Base-by-base conservation (phyloP, 2,888 invertebrate species). In the Temnothorax ravouxi region DNA sequence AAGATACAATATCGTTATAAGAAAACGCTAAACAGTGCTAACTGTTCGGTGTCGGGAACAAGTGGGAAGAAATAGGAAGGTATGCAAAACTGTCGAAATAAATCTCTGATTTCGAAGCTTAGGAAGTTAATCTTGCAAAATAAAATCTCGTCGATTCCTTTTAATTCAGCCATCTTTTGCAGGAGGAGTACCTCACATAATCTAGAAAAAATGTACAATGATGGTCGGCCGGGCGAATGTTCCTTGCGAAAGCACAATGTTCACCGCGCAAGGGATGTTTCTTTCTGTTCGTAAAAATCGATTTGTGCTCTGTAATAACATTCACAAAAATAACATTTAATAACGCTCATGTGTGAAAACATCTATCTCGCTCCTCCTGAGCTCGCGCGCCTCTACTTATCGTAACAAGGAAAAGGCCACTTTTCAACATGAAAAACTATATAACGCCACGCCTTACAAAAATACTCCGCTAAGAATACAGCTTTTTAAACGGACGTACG, bases 171-270 rank as follows among this genome's bases (percentile, higher is more conserved):
- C 47, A 25, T 47, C n/a, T 71, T 79, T 79, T 79, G 59, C 47
- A 71, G 15, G 9, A 69, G 15, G 34, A 59, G 8, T 59, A 50
- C 47, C 44, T 71, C 88, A 87, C 85, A 81, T 85, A 88, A 67
- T 87, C 87, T 88, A 89, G 79, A 86, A 84, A 18, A 91, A 92
- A 93, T 93, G 90, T 93, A 93, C 93, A 93, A 92, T 90, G 88
- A 91, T 86, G 81, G 81, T 86, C 87, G 88, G 86, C 84, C 87
- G 89, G 90, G 88, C 87, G 89, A 89, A 89, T 84, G 88, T 91
- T 89, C 79, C 29, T 29, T 29, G 29, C 89, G 88, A 90, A 89
- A 90, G 52, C 18, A 66, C 29, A 66, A 66, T 44, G 84, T 91
- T 88, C 83, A 67, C 88, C 86, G 89, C 88, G 89, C 87, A 87